Base-by-base conservation (phyloP, 2,888 invertebrate genomes). In the Drosophila neotestacea region DNA sequence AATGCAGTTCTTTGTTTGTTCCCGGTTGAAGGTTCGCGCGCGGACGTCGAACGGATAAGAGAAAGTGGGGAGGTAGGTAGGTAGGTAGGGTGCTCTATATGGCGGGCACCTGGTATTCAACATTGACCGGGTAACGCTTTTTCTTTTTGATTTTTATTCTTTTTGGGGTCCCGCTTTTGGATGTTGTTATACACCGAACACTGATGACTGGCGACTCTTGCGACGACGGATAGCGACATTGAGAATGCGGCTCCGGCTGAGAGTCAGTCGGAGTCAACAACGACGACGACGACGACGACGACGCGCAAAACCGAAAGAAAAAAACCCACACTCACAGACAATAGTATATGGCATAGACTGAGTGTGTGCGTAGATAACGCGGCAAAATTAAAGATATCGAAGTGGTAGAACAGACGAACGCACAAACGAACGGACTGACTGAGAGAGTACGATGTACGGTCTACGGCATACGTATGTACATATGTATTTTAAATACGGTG, bases 341-440 rank as follows among this genome's bases (percentile, higher is more conserved):
- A 11, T n/a, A 32, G 10, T 36, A 61, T 30, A 63, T 61, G 59
- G 44, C 10, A 73, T 60, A 58, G 59, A 52, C 50, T 44, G 30
- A 44, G 30, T 54, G 66, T 39, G 44, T 51, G 34, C 56, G 78
- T 71, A 77, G 80, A 81, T 81, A 81, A 81, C 81, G 58, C 46
- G 47, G 61, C 60, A 66, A 70, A 80, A 67, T 83, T 72, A 52
- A 67, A 80, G 80, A 81, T 81, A 81, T 81, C 54, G 47, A 62
- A 69, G 42, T 76, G 62, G 69, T 79, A 76, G 70, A 64, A 73
- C 55, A 51, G 55, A 60, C 62, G 59, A 39, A 51, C 47, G 30
- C 41, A 44, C 46, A 44, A 61, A 39, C 30, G 54, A 47, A 28
- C 22, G 16, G 41, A 22, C 22, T 1, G 42, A 7, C 13, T 28